A percentile compares a stretch with the other conserved stretches of the same genome.
phyloP scores from a whole-genome alignment of 2,797 vertebrate species.

The Eurystomus glaucurus region DNA sequence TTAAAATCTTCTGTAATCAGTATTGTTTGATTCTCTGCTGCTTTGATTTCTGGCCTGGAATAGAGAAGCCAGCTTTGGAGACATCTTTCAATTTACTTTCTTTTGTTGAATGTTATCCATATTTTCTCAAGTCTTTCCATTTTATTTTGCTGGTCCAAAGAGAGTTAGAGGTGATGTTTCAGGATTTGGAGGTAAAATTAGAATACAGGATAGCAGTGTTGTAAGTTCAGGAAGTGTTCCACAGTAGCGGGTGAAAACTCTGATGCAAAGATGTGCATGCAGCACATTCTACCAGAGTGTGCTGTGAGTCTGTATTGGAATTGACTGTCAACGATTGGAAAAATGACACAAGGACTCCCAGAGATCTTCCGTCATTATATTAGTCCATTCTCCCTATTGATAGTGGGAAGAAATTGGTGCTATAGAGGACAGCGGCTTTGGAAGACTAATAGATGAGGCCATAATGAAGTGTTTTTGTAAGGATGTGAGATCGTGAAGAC shows the following conservation, averaged over 20 bases:
- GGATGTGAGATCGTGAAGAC: neutral
- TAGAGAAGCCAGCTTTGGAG: neutral
- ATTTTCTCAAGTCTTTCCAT: neutral
- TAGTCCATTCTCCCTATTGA: neutral
- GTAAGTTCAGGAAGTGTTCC: neutral
- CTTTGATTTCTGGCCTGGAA: neutral
- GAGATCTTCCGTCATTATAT: neutral
- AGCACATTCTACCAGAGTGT: neutral
- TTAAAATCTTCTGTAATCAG: neutral
- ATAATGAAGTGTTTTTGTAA: neutral
- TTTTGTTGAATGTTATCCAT: neutral
- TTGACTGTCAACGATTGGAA: neutral
- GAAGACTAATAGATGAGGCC: neutral
- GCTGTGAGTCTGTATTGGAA: neutral
- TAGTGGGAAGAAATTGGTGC: neutral
- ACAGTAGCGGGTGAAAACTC: neutral
- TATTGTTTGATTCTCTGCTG: neutral
- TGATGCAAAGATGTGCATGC: neutral
- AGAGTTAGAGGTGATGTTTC: neutral
- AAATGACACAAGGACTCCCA: neutral
- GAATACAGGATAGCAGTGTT: neutral
- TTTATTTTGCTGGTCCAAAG: neutral
- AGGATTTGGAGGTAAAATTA: neutral
- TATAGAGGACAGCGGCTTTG: rapidly evolving
- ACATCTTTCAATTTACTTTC: neutral